These are phyloP conservation scores for Nymphalis urticae DNA, from an alignment of 2,888 invertebrate genomes.

Conservation along the genomic window DNA sequence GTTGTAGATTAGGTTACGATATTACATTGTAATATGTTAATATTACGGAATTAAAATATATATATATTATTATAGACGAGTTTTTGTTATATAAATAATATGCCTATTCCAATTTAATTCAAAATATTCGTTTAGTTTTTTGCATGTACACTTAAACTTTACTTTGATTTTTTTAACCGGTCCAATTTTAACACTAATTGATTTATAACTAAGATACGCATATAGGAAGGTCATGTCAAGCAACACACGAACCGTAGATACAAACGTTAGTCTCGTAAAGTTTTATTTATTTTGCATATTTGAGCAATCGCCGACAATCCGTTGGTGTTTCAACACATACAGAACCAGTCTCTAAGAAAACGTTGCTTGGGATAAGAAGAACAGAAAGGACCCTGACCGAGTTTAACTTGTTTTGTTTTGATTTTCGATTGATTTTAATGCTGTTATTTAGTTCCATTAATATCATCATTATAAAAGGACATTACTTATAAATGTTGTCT, in stretches of 20 bases:
- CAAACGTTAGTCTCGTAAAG: conserved; percentile 32
- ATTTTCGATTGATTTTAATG: conserved; percentile 16
- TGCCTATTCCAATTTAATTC: too few relatives aligned
- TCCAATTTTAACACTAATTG: too few relatives aligned
- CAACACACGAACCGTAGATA: conserved; percentile 7
- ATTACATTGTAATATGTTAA: too few relatives aligned
- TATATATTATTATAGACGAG: too few relatives aligned
- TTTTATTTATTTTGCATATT: conserved; percentile 49
- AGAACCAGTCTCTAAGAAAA: conserved; percentile 62
- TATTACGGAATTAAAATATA: too few relatives aligned
- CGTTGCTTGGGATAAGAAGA: conserved; percentile 58
- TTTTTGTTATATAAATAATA: too few relatives aligned
- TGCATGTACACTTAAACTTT: too few relatives aligned
- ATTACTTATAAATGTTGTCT: too few relatives aligned
- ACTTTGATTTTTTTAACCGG: too few relatives aligned
- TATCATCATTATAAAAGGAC: too few relatives aligned
- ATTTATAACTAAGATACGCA: conserved; percentile 5
- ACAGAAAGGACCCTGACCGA: conserved; percentile 67
- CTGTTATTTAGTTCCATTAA: not conserved
- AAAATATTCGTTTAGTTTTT: too few relatives aligned
- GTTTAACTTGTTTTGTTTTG: conserved; percentile 22
- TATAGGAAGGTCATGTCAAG: conserved; percentile 24
- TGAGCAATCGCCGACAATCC: conserved; percentile 48
- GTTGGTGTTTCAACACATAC: conserved; percentile 56
- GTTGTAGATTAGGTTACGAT: too few relatives aligned